Percentiles rank a stretch among this genome's conserved stretches.
phyloP scores from a whole-genome alignment of 2,113 vertebrate species.

The Caloenas nicobarica region DNA sequence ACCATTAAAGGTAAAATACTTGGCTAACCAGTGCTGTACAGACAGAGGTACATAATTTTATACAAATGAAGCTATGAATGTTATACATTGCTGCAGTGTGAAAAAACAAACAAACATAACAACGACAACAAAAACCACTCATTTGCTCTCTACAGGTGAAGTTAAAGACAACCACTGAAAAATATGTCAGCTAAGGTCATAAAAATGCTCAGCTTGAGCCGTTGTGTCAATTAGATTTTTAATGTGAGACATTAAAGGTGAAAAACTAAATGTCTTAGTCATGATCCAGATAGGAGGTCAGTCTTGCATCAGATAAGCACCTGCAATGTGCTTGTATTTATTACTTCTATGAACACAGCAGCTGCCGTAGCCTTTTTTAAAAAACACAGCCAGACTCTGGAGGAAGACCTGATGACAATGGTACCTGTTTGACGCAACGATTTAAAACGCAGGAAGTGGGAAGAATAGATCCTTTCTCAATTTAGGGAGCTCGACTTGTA shows the following conservation, averaged over 20 bases:
- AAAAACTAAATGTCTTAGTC: not conserved
- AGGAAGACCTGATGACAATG: accelerated
- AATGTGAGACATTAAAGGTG: not conserved
- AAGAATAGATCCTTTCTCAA: not conserved
- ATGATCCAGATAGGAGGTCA: not conserved
- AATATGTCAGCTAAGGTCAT: not conserved
- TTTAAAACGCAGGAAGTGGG: not conserved
- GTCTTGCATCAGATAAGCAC: not conserved
- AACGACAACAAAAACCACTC: too few relatives aligned
- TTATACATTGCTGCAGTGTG: not conserved
- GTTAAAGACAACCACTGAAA: not conserved
- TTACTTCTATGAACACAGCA: not conserved
- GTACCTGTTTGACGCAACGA: not conserved
- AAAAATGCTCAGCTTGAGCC: not conserved
- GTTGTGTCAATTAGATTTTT: not conserved
- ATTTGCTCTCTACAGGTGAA: not conserved
- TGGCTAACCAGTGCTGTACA: not conserved
- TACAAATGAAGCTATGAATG: not conserved
- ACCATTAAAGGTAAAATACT: not conserved
- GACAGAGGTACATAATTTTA: not conserved
- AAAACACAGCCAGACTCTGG: not conserved
- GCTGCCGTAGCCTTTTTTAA: not conserved
- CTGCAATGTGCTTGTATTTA: not conserved
- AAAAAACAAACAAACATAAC: not conserved
- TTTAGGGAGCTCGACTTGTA: not conserved